Percentiles rank a stretch among this genome's conserved stretches.
These are phyloP conservation scores for Onychostoma macrolepis DNA, from an alignment of 2,113 vertebrate genomes.

Conservation along the genomic window DNA sequence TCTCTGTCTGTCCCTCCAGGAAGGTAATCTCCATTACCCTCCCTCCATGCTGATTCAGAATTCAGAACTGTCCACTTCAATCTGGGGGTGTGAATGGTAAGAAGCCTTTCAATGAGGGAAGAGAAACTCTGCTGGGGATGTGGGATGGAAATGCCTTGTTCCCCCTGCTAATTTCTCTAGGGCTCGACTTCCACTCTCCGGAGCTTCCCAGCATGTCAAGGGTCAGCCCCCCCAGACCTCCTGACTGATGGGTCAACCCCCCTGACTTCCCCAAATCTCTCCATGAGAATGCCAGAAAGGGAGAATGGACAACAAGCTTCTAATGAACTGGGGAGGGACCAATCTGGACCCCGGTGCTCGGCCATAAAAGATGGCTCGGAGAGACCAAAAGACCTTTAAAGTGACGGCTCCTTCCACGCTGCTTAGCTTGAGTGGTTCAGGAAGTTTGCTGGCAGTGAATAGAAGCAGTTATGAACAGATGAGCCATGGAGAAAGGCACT, in stretches of 20 bases:
- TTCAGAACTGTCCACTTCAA: constrained; percentile 73
- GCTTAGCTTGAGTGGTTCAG: constrained; percentile 38
- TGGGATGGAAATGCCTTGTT: constrained; percentile 68
- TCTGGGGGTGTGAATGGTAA: constrained; percentile 81
- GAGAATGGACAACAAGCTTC: constrained; percentile 39
- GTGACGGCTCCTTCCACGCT: not conserved
- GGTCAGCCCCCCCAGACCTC: constrained; percentile 79
- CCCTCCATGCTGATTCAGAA: constrained; percentile 30
- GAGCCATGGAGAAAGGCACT: constrained; percentile 19
- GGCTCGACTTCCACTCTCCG: constrained; percentile 71
- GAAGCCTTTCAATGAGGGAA: constrained; percentile 79
- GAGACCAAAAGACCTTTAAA: constrained; percentile 20
- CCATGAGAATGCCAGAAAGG: not conserved
- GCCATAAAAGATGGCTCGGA: constrained; percentile 17
- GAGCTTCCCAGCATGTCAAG: constrained; percentile 67
- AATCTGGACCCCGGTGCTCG: not conserved
- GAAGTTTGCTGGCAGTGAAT: constrained; percentile 18
- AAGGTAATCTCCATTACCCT: constrained; percentile 57
- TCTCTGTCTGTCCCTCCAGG: constrained; percentile 63
- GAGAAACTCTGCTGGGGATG: constrained; percentile 72
- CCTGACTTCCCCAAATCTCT: constrained; percentile 29
- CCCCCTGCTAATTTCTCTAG: constrained; percentile 75
- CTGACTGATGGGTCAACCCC: constrained; percentile 70
- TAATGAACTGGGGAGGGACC: constrained; percentile 29
- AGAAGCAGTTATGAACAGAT: constrained; percentile 40